Evolutionary conservation across 2,888 invertebrate species (phyloP).

Genomic region (Pammene fasciana): DNA sequence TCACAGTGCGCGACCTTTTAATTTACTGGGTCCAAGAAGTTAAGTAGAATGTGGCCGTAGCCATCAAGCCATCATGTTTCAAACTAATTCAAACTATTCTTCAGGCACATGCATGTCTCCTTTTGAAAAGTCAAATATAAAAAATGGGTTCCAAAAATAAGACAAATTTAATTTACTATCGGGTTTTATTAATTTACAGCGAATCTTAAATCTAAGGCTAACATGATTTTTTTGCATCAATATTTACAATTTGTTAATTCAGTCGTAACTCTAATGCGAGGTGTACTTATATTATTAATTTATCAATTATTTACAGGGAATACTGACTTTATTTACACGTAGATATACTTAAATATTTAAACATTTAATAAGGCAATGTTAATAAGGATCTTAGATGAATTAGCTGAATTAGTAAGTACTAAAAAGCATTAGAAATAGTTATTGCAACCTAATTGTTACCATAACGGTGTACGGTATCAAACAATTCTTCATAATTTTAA

Average conservation of each 20-base stretch:
- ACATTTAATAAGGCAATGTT: neutral
- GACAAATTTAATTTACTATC: conserved; percentile 49
- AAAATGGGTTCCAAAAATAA: conserved; percentile 34
- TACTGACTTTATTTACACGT: conserved; percentile 47
- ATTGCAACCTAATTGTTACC: too few species aligned
- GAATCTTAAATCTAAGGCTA: conserved; percentile 49
- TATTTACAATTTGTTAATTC: conserved; percentile 60
- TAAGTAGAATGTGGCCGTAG: too few species aligned
- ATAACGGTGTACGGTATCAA: too few species aligned
- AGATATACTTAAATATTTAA: neutral
- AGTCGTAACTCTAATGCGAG: conserved; percentile 65
- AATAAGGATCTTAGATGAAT: too few species aligned
- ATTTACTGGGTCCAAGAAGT: too few species aligned
- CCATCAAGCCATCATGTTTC: too few species aligned
- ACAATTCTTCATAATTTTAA: too few species aligned
- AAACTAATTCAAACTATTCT: too few species aligned
- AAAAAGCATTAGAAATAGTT: too few species aligned
- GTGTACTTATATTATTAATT: conserved; percentile 49
- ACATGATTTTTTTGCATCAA: conserved; percentile 44
- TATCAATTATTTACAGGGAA: conserved; percentile 42
- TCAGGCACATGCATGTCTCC: too few species aligned
- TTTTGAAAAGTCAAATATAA: neutral
- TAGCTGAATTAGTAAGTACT: too few species aligned
- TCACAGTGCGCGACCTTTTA: too few species aligned
- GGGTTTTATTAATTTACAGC: conserved; percentile 54